Percentiles rank a stretch among this genome's conserved stretches.
Conservation (phyloP, 64 coral and sea anemone genomes). For the Dendronephthya gigantea region DNA sequence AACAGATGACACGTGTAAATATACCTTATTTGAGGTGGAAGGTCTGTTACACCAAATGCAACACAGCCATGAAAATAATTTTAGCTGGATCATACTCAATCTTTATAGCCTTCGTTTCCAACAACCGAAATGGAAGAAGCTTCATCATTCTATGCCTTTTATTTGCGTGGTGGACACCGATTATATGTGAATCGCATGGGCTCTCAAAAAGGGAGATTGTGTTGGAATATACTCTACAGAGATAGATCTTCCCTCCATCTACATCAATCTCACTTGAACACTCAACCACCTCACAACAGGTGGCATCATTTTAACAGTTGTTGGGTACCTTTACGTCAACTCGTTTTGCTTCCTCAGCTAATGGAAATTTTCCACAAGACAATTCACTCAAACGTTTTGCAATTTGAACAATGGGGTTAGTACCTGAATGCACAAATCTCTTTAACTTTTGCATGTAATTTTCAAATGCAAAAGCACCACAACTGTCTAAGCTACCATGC, state of each 20-base stretch:
- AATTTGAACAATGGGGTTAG: neutral
- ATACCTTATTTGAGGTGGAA: too few species aligned
- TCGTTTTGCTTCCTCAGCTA: neutral
- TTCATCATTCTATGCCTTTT: neutral
- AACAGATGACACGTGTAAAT: neutral
- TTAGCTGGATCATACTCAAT: neutral
- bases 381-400: neutral
- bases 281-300: neutral
- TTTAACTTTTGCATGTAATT: constrained; percentile 8
- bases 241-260: neutral
- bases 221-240: neutral
- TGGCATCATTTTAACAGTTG: neutral
- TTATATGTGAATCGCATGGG: neutral
- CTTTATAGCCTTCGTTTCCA: neutral
- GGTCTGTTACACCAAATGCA: neutral
- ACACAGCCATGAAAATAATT: neutral
- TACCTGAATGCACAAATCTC: neutral
- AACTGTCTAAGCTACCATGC: neutral
- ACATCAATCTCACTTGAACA: neutral
- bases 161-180: constrained; percentile 4
- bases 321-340: neutral
- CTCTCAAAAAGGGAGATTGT: neutral
- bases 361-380: neutral
- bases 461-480: constrained; percentile 8
- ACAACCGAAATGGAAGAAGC: neutral